Evolutionary conservation across 1,140 invertebrate species (phyloP).

Genomic region (Tetramorium parvispinum): DNA sequence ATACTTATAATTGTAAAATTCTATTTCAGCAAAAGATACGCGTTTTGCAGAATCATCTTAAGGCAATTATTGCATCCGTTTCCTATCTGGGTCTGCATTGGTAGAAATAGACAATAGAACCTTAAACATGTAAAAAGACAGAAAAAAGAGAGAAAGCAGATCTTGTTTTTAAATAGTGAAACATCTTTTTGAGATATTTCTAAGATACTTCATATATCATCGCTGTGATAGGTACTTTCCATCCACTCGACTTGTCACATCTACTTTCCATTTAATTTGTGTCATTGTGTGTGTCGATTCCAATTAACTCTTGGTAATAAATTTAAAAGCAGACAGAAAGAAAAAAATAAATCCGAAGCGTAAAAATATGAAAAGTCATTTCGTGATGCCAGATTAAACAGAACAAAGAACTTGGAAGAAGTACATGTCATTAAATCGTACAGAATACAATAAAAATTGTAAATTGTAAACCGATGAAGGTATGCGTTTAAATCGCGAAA

Average conservation of each 20-base stretch:
- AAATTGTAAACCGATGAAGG: neutral
- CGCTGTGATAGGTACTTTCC: neutral
- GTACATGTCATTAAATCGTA: neutral
- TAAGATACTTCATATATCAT: neutral
- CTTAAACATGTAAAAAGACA: too few species aligned
- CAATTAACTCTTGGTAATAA: neutral
- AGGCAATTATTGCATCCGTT: too few species aligned
- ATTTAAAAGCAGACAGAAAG: neutral
- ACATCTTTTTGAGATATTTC: neutral
- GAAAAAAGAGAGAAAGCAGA: neutral
- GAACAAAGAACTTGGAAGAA: neutral
- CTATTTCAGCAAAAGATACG: too few species aligned
- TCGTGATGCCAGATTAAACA: neutral
- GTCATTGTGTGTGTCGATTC: neutral
- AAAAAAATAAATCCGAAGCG: neutral
- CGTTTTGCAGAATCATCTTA: too few species aligned
- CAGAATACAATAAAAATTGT: neutral
- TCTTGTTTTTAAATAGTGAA: conserved; percentile 1
- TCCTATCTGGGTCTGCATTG: too few species aligned
- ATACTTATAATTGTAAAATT: too few species aligned
- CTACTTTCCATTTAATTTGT: conserved; percentile 14
- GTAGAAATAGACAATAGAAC: too few species aligned
- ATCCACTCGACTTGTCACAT: neutral
- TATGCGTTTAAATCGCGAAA: neutral
- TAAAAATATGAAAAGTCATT: neutral